Conservation (phyloP, 2,113 vertebrate genomes). For the Zeus faber region DNA sequence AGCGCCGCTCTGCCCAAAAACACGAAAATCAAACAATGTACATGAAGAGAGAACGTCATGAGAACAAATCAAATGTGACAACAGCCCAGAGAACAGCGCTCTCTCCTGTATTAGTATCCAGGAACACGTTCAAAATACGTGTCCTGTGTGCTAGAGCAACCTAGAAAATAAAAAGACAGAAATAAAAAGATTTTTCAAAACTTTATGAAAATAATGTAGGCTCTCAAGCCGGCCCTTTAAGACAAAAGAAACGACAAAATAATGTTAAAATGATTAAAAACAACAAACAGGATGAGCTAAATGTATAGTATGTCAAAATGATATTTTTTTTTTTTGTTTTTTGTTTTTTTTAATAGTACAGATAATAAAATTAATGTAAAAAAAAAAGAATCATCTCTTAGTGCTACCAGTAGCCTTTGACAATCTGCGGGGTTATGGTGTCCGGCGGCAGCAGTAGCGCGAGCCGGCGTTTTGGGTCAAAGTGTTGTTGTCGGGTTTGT, state of each 20-base stretch:
- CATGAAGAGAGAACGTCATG: conserved; percentile 41
- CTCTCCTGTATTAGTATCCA: conserved; percentile 70
- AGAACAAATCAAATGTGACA: conserved; percentile 56
- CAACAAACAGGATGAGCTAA: conserved; percentile 54
- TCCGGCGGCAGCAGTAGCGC: conserved; percentile 51
- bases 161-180: conserved; percentile 31
- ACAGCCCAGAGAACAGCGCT: conserved; percentile 69
- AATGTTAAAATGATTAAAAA: conserved; percentile 70
- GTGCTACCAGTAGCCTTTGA: conserved; percentile 72
- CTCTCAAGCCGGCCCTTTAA: conserved; percentile 58
- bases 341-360: too few species aligned
- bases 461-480: conserved; percentile 26
- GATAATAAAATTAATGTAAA: conserved; percentile 50
- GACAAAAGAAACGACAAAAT: conserved; percentile 67
- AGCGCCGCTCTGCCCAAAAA: conserved; percentile 41
- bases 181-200: conserved; percentile 40
- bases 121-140: conserved; percentile 70
- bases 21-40: conserved; percentile 42
- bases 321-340: conserved; percentile 24
- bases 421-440: conserved; percentile 59
- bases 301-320: conserved; percentile 55
- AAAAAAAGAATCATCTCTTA: conserved; percentile 50
- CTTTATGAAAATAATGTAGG: conserved; percentile 58
- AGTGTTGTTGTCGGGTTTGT: conserved; percentile 48
- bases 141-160: conserved; percentile 71